Percentiles rank a stretch among this genome's conserved stretches.
Evolutionary conservation across 2,888 invertebrate genomes (phyloP).

Genomic region (Trisateles emortualis): DNA sequence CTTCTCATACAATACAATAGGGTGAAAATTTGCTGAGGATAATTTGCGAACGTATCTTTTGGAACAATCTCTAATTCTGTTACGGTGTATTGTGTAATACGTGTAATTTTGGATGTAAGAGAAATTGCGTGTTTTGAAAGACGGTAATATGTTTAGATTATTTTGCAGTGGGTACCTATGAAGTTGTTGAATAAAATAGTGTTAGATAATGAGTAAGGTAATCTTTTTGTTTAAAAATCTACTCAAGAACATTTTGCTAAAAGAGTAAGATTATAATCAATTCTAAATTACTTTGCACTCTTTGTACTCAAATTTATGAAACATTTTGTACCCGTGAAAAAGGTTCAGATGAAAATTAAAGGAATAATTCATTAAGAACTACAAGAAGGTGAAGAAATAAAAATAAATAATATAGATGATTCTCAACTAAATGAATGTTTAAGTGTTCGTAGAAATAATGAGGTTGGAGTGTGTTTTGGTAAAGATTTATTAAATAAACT

Average conservation of each 20-base stretch:
- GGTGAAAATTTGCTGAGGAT: slow-evolving; percentile 83
- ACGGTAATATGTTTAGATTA: slow-evolving; percentile 1
- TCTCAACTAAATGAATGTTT: slow-evolving; percentile 77
- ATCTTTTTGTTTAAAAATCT: too few species aligned
- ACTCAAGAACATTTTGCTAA: too few species aligned
- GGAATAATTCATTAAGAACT: too few species aligned
- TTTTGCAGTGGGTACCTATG: background rate
- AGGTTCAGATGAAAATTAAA: too few species aligned
- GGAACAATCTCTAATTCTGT: slow-evolving; percentile 68
- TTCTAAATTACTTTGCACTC: too few species aligned
- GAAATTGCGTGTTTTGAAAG: slow-evolving; percentile 26
- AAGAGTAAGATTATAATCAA: too few species aligned
- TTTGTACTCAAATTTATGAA: too few species aligned
- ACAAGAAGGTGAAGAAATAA: slow-evolving; percentile 75
- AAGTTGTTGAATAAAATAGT: background rate
- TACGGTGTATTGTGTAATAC: slow-evolving; percentile 60
- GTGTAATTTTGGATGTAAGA: slow-evolving; percentile 55
- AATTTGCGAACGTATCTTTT: slow-evolving; percentile 75
- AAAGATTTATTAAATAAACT: slow-evolving; percentile 89
- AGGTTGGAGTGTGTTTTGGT: slow-evolving; percentile 89
- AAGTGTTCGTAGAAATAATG: slow-evolving; percentile 70
- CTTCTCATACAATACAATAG: slow-evolving; percentile 82
- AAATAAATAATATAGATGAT: slow-evolving; percentile 67
- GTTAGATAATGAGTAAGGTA: background rate
- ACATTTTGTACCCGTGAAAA: too few species aligned